These are phyloP conservation scores for Bombus pascuorum DNA, from an alignment of 1,140 invertebrate genomes.

Conservation along the genomic window DNA sequence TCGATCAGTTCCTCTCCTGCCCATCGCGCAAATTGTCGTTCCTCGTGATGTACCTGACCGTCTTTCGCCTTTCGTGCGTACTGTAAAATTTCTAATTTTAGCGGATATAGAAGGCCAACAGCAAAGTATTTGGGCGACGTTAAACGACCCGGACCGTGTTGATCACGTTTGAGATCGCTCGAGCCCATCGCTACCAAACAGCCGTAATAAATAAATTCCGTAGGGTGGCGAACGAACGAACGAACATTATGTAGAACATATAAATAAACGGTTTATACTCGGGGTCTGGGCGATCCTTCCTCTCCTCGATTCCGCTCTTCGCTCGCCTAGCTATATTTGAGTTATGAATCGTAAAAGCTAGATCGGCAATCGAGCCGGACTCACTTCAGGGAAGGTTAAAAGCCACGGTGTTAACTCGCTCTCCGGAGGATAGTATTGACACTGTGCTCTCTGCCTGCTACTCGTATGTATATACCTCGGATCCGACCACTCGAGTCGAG, in stretches of 20 bases:
- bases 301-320: constrained; percentile 56
- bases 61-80: not conserved
- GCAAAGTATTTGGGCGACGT: not conserved
- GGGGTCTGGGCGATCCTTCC: constrained; percentile 70
- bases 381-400: constrained; percentile 63
- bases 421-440: constrained; percentile 68
- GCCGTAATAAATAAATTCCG: constrained; percentile 73
- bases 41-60: not conserved
- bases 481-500: constrained; percentile 21
- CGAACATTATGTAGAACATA: constrained; percentile 77
- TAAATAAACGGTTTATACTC: constrained; percentile 81
- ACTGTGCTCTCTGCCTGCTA: constrained; percentile 47
- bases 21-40: constrained; percentile 1
- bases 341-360: constrained; percentile 81
- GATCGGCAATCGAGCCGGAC: constrained; percentile 75
- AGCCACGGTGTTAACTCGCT: constrained; percentile 71
- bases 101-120: not conserved
- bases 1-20: not conserved
- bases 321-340: constrained; percentile 67
- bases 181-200: constrained; percentile 27
- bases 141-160: not conserved
- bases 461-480: not conserved
- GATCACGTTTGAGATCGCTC: constrained; percentile 27
- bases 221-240: constrained; percentile 59
- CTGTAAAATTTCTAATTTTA: not conserved